Evolutionary conservation across 2,797 vertebrate species (phyloP).

Genomic region (Denticeps clupeoides): DNA sequence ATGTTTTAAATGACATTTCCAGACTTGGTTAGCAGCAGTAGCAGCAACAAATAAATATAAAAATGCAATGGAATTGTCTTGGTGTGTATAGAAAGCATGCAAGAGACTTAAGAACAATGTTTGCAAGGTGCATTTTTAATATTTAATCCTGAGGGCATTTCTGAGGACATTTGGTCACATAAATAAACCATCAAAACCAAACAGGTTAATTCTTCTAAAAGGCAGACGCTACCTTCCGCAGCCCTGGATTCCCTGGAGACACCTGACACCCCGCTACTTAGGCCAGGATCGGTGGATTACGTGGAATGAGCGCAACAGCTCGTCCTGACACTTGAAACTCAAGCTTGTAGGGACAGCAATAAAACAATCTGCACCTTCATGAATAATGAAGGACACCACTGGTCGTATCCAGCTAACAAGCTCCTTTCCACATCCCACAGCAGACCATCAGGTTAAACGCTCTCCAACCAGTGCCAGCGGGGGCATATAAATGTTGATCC

Average conservation of each 20-base stretch:
- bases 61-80: no score
- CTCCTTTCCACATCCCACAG: constrained; percentile 14
- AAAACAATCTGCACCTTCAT: constrained; percentile 41
- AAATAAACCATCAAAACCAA: constrained; percentile 1
- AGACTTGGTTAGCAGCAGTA: no score
- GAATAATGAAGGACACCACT: constrained; percentile 36
- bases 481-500: constrained; percentile 31
- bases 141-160: no score
- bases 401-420: constrained; percentile 26
- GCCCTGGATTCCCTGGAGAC: constrained; percentile 13
- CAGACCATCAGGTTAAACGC: constrained; percentile 49
- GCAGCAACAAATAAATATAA: no score
- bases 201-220: no score
- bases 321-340: constrained; percentile 24
- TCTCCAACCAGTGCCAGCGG: constrained; percentile 44
- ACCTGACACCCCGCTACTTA: constrained; percentile 9
- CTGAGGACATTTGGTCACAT: no score
- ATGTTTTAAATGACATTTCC: no score
- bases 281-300: constrained; percentile 20
- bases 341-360: constrained; percentile 25
- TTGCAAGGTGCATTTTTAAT: no score
- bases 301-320: constrained; percentile 17
- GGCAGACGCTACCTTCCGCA: no score
- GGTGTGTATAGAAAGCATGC: no score
- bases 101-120: no score